A percentile compares a stretch with the other conserved stretches of the same genome.
Evolutionary conservation across 2,113 vertebrate genomes (phyloP).

Genomic region (Isichthys henryi): DNA sequence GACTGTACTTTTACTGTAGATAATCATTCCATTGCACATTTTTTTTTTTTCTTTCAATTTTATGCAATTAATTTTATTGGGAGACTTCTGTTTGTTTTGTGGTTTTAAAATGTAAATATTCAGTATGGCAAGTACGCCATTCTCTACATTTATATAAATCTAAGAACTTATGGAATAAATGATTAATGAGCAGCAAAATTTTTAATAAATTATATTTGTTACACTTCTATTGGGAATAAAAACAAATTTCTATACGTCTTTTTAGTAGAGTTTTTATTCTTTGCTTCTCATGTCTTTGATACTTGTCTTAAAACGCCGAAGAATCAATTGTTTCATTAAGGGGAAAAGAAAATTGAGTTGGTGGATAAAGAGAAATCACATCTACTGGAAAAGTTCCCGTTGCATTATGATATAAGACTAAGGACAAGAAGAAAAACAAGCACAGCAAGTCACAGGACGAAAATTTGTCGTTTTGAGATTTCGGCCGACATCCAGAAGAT

Average conservation of each 20-base stretch:
- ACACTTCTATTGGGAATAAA: constrained; percentile 99
- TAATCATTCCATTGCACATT: constrained; percentile 70
- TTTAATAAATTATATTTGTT: constrained; percentile 99
- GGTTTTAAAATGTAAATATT: constrained; percentile 72
- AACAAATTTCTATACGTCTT: constrained; percentile 76
- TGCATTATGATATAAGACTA: too few species aligned
- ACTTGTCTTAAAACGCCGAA: background rate
- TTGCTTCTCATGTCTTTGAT: constrained; percentile 12
- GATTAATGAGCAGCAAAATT: constrained; percentile 87
- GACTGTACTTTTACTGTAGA: constrained; percentile 58
- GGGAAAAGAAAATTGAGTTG: background rate
- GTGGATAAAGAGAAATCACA: background rate
- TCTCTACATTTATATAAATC: constrained; percentile 85
- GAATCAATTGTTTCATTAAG: background rate
- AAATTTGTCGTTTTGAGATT: background rate
- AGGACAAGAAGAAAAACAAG: background rate
- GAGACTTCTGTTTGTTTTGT: constrained; percentile 37
- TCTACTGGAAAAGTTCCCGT: background rate
- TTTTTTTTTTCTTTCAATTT: constrained; percentile 49
- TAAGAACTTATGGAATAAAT: constrained; percentile 69
- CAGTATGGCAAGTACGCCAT: constrained; percentile 57
- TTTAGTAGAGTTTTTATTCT: constrained; percentile 16
- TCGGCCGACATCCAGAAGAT: background rate
- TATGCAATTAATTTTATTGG: constrained; percentile 62
- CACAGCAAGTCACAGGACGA: background rate